Evolutionary conservation across 2,113 vertebrate species (phyloP), one percentile per base, ranked within the genome.

Genomic region (Alectura lathami): DNA sequence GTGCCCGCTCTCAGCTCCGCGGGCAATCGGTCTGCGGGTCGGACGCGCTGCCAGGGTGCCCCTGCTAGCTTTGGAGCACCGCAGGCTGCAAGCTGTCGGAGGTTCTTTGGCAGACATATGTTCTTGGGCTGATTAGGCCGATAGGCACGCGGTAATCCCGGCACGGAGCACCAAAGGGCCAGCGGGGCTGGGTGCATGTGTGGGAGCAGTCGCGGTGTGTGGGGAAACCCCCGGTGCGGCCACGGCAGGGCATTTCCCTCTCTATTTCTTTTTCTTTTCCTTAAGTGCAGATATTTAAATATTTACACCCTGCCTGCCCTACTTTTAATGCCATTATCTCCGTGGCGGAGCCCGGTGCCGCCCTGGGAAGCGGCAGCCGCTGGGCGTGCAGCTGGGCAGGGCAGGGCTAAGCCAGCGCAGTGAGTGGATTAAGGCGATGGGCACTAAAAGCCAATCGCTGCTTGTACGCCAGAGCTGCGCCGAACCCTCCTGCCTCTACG

Each of bases 231-330:
- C n/a, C 1, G 38, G 77, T 42, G 1, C 34, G n/a, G 89, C 74
- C 76, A 75, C 0, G 2, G 86, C 86, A 76, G 84, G 87, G 51
- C 64, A 43, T 64, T 78, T 78, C 83, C 60, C 26, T 27, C 42
- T 7, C 21, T 22, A 30, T 42, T 40, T 59, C 53, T 27, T 42
- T 83, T 16, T 10, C 66, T 79, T 75, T 73, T 66, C 83, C 86
- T 83, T 92, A 83, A 96, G 92, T 78, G 78, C 11, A 1, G 60
- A 88, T 94, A 96, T 68, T 96, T 95, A 97, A 96, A 93, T 94
- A 96, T 96, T 97, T 95, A 96, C 93, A 80, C 90, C 79, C 57
- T 87, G 83, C 92, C 80, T 95, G 96, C 88, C 96, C 96, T 97
- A 94, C 95, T 97, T 97, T 97, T 94, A 88, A 81, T 86, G 75